Evolutionary conservation across 1,140 invertebrate species (phyloP), one percentile per base, ranked within the genome.

Genomic region (Trachelipus rathkii): DNA sequence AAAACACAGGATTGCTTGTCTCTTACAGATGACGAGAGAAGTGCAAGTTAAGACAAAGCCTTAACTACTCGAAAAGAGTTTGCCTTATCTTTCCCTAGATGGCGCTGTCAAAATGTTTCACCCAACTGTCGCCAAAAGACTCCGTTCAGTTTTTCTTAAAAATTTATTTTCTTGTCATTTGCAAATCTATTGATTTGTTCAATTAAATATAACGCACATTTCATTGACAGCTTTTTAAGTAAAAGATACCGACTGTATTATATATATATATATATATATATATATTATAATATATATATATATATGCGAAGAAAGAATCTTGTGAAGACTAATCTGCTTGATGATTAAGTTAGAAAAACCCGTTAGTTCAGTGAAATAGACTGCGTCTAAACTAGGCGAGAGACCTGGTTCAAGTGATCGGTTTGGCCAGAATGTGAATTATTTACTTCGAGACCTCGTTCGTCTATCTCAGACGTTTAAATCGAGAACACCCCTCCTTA

Each of bases 51-150:
- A 60, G 50, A 60, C 50, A 60, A 60, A 60, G 50, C 50, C 19
- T 60, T 60, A 60, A 60, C 50, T 60, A 60, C 50, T 60, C 50
- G 50, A 60, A 60, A 60, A 60, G 50, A 60, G 50, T 60, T 60
- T 13, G 50, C 50, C 50, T 60, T 60, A 60, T 60, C 50, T 60
- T 60, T 60, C 50, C 50, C 11, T 60, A 60, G 11, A 60, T 60
- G 50, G 50, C 50, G 50, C 50, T 60, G 50, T 60, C 50, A 60
- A 60, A 60, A 60, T 60, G 50, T 60, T 60, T 60, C 50, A 60
- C 19, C 50, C 50, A 60, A 60, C 50, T 60, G 50, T 60, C 50
- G 50, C 50, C 50, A 60, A 19, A 60, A 60, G 50, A 60, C 50
- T 60, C 50, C 19, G 50, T 8, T 60, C 11, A 15, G 11, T 60